Base-by-base conservation (phyloP, 2,113 vertebrate genomes). In the Nycticryphes semicollaris region DNA sequence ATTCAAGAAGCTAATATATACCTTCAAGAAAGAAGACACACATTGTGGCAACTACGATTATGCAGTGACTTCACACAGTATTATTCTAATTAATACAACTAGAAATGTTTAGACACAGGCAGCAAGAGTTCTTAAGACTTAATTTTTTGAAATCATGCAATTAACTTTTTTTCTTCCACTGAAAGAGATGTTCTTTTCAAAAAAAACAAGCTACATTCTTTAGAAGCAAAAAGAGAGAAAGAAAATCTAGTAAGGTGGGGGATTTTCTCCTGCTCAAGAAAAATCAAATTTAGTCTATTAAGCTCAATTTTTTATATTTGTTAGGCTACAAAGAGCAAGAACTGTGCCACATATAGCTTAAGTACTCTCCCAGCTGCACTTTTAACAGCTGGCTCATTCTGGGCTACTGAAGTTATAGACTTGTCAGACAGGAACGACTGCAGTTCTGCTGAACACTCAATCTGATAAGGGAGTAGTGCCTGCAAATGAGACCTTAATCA, bases 1-100 rank as follows among this genome's bases (percentile, higher is more conserved):
- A 89, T 51, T 72, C 56, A 35, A 94, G 41, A 89, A 93, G 66
- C 20, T 67, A 93, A 91, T 48, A 62, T 8, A 72, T 9, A 17
- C 33, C 43, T 89, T 87, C 56, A 84, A 60, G 64, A 84, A 86
- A 83, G 28, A 67, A 81, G 8, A 63, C 15, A 59, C 12, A 33
- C 7, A 33, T 45, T 78, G 64, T 43, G n/a, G 39, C 57, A 94
- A 66, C 62, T 28, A 17, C 25, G 48, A 87, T 78, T 68, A 63
- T 9, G 10, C 23, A 51, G 33, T 35, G 35, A 93, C 53, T 83
- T 96, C 50, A 72, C 33, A 82, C 6, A 51, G 51, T 23, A 31
- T 51, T 79, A 70, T 45, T 66, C 56, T 62, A 68, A 68, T 56
- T 50, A 64, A 31, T 24, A 48, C 25, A 79, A 24, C 54, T 48